These are phyloP conservation scores for Sprattus sprattus DNA, from an alignment of 2,113 vertebrate genomes.

Conservation along the genomic window DNA sequence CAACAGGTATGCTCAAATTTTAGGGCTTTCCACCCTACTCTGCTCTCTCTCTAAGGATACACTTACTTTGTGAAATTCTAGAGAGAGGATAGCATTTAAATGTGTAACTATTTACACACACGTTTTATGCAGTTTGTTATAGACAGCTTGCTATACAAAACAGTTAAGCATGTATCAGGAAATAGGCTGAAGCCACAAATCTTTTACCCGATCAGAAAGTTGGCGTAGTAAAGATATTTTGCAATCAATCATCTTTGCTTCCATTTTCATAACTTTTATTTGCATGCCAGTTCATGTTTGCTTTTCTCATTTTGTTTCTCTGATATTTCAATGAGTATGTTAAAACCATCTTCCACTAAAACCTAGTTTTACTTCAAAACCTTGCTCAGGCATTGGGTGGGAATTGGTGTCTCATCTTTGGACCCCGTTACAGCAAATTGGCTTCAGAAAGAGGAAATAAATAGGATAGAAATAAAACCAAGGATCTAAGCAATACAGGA, in stretches of 20 bases:
- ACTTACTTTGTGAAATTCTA: neutral
- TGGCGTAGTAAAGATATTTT: neutral
- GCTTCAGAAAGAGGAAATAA: neutral
- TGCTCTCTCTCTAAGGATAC: neutral
- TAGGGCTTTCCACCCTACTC: slow-evolving; percentile 12
- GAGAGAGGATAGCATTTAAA: neutral
- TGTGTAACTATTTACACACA: neutral
- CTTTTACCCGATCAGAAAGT: neutral
- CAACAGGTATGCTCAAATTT: slow-evolving; percentile 56
- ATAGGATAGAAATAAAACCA: neutral
- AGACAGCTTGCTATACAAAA: too few species aligned
- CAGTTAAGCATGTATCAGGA: too few species aligned
- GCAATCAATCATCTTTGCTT: neutral
- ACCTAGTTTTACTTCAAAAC: neutral
- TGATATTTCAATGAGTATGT: neutral
- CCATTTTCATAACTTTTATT: neutral
- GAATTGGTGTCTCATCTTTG: neutral
- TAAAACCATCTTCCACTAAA: neutral
- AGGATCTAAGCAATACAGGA: neutral
- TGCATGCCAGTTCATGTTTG: neutral
- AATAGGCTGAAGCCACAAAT: neutral
- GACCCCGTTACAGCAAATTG: neutral
- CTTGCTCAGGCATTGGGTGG: neutral
- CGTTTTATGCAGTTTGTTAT: neutral
- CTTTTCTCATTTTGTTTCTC: neutral